Percentiles rank a stretch among this genome's conserved stretches.
These are phyloP conservation scores for Scolanthus callimorphus DNA, from an alignment of 92 coral and sea anemone species.

Conservation along the genomic window DNA sequence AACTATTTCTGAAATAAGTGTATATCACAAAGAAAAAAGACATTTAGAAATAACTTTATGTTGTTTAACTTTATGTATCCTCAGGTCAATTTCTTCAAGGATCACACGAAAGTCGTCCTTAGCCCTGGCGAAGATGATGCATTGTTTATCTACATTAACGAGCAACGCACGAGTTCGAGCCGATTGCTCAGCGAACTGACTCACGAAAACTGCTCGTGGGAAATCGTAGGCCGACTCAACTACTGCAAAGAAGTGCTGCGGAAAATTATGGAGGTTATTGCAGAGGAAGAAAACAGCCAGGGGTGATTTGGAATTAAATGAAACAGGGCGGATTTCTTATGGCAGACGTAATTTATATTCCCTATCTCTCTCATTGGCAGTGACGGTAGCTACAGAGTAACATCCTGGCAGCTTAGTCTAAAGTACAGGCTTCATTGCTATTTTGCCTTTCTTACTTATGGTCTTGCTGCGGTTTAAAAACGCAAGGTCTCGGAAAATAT, in stretches of 20 bases:
- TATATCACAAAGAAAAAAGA: no score
- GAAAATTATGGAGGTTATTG: conserved; percentile 61
- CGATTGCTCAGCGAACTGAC: conserved; percentile 67
- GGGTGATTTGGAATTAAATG: neutral
- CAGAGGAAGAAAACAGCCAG: conserved; percentile 23
- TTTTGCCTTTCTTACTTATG: no score
- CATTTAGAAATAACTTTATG: no score
- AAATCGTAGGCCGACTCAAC: conserved; percentile 69
- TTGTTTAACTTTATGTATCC: no score
- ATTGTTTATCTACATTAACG: conserved; percentile 82
- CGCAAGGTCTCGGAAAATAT: no score
- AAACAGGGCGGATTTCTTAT: neutral
- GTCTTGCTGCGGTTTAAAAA: no score
- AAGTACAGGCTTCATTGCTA: no score
- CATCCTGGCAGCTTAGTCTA: no score
- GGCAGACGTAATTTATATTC: no score
- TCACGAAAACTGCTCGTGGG: conserved; percentile 61
- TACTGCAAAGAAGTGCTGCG: conserved; percentile 83
- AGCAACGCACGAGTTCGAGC: conserved; percentile 70
- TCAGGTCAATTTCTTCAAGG: conserved; percentile 92
- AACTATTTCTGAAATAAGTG: no score
- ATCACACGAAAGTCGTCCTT: conserved; percentile 93
- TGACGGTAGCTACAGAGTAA: no score
- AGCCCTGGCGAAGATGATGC: conserved; percentile 79
- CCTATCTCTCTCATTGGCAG: no score